Evolutionary conservation across 2,113 vertebrate species (phyloP), one percentile per base, ranked within the genome.

Genomic region (Microcebus lehilahytsara): DNA sequence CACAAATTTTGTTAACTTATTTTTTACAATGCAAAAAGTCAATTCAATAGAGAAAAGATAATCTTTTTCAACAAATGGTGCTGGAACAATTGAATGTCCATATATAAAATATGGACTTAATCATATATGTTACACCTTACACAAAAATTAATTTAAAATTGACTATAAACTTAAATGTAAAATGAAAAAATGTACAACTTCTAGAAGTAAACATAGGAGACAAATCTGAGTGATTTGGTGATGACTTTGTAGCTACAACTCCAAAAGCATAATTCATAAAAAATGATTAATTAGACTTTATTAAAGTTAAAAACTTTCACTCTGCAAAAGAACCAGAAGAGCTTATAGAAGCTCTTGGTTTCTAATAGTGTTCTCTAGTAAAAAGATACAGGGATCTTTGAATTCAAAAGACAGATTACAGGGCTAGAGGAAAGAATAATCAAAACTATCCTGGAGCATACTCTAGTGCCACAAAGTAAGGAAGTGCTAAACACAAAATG

Each of bases 71-170:
- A 91, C 9, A 11, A 62, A 42, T 14, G 14, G 7, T 92, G 27
- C 27, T 91, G 13, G 78, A 74, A 30, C 6, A 93, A 66, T 9
- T 53, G 14, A 9, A 40, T 32, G 22, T 85, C n/a, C 25, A 30
- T n/a, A 25, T 56, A 78, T 78, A 85, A 92, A 85, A 78, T 66
- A 62, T 96, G n/a, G 83, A 81, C 51, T 17, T 93, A 81, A 72
- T 92, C 56, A 67, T 3, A 89, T 53, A 62, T 25, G 62, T 74
- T 58, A 40, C 3, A 37, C 1, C 37, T 85, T 14, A 72, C 2
- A 72, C 22, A 93, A 53, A 95, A 90, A 49, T 81, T 84, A 56
- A 86, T 67, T 93, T 78, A 74, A 79, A 85, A 83, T 84, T 1
- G 5, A 49, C 16, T 67, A 46, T 8, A 67, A 19, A 30, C 14